A percentile compares a stretch with the other conserved stretches of the same genome.
Evolutionary conservation across 2,797 vertebrate genomes (phyloP).

Genomic region (Lithobates sylvaticus): DNA sequence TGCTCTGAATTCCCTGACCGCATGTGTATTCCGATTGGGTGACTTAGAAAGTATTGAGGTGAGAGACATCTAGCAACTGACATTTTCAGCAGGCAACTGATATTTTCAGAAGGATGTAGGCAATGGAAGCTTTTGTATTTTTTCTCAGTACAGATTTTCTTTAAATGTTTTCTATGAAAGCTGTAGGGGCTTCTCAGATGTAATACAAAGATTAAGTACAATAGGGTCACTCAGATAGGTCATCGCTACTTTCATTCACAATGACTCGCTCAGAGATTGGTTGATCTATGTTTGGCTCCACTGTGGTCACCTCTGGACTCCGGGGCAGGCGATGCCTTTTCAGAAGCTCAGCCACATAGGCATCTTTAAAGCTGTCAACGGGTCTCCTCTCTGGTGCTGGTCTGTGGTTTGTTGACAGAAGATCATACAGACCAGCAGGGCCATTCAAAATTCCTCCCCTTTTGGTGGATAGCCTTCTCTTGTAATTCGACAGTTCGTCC

Average conservation of each 20-base stretch:
- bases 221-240: neutral
- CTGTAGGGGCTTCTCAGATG: neutral
- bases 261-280: neutral
- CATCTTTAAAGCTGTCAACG: slow-evolving; percentile 34
- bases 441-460: neutral
- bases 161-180: neutral
- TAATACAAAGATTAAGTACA: neutral
- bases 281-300: neutral
- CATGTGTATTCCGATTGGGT: neutral
- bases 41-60: neutral
- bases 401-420: slow-evolving; percentile 29
- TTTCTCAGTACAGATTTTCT: no score
- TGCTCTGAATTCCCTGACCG: no score
- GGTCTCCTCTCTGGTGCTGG: slow-evolving; percentile 10
- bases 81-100: neutral
- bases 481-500: slow-evolving; percentile 36
- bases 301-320: neutral
- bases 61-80: no score
- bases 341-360: slow-evolving; percentile 34
- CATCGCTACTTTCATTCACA: neutral
- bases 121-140: neutral
- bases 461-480: slow-evolving; percentile 8
- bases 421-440: slow-evolving; percentile 3
- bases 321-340: slow-evolving; percentile 42
- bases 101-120: neutral